Evolutionary conservation across 2,797 vertebrate genomes (phyloP).

Genomic region (Diplodus sargus): DNA sequence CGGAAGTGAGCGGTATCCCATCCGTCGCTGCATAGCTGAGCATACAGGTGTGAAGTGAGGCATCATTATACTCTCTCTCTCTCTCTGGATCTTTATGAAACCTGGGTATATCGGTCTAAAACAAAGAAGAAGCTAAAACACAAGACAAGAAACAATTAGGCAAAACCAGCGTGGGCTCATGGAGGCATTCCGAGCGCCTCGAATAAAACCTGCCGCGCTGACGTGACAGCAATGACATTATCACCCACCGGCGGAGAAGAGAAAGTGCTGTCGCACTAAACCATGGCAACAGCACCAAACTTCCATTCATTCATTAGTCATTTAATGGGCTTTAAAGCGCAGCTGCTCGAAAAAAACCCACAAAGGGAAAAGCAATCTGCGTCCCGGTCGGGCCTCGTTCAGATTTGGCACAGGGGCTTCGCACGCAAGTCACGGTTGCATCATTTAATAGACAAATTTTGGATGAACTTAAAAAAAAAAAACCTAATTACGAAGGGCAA

Average conservation of each 20-base stretch:
- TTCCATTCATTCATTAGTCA: slow-evolving; percentile 62
- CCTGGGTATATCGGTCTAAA: slow-evolving; percentile 12
- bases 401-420: slow-evolving; percentile 34
- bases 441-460: slow-evolving; percentile 26
- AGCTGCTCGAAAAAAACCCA: slow-evolving; percentile 50
- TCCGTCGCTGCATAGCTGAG: not conserved
- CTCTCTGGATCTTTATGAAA: not conserved
- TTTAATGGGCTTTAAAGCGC: slow-evolving; percentile 43
- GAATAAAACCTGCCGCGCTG: slow-evolving; percentile 29
- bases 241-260: slow-evolving; percentile 25
- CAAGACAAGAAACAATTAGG: slow-evolving; percentile 34
- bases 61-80: slow-evolving; percentile 8
- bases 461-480: slow-evolving; percentile 30
- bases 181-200: slow-evolving; percentile 19
- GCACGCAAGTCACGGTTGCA: slow-evolving; percentile 14
- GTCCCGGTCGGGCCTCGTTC: slow-evolving; percentile 33
- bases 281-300: slow-evolving; percentile 56
- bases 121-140: slow-evolving; percentile 3
- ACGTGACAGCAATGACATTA: slow-evolving; percentile 51
- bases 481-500: slow-evolving; percentile 18
- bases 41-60: not conserved
- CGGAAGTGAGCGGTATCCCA: not conserved
- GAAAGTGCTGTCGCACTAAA: slow-evolving; percentile 29
- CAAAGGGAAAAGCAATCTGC: slow-evolving; percentile 56
- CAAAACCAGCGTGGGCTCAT: slow-evolving; percentile 27